Evolutionary conservation across 2,113 vertebrate species (phyloP), one percentile per base, ranked within the genome.

Genomic region (Amphiprion percula): DNA sequence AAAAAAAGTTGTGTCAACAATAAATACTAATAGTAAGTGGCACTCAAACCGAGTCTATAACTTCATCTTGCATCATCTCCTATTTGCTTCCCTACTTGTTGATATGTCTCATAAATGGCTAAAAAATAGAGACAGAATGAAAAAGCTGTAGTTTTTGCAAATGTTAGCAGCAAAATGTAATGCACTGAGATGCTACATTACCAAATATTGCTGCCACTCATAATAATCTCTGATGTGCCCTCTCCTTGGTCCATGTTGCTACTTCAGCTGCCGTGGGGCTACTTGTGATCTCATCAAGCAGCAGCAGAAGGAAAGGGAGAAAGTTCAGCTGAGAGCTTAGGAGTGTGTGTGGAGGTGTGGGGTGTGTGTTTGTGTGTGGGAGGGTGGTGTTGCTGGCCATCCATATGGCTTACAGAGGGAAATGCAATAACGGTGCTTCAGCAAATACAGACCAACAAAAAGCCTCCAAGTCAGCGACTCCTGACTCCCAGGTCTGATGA

Each of bases 361-460:
- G 41, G 16, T 15, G 41, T 14, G 26, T 19, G 37, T 4, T 37
- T 17, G 60, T 4, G 47, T 49, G 47, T 49, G 26, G 24, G 15
- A 3, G 1, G 16, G 19, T 30, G 23, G 6, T 26, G 58, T 33
- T 54, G 11, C 56, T 56, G 64, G 39, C 55, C 54, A 65, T 85
- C 84, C 78, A 79, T 63, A 84, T 59, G 82, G 84, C 84, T 90
- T 79, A 79, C 79, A 69, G 82, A 78, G 62, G 79, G 82, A 92
- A 87, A 88, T 79, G 84, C 89, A 92, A 92, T 93, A 90, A 89
- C 12, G 30, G 49, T 49, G 79, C 55, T 84, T 91, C 89, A 91
- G 90, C 85, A 90, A 90, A 62, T 83, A 83, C 23, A 71, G 75
- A 80, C 72, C 74, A 68, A 75, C 49, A 77, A 50, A 87, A 90